Conservation (phyloP, 2,113 vertebrate genomes). For the Myocastor coypus region DNA sequence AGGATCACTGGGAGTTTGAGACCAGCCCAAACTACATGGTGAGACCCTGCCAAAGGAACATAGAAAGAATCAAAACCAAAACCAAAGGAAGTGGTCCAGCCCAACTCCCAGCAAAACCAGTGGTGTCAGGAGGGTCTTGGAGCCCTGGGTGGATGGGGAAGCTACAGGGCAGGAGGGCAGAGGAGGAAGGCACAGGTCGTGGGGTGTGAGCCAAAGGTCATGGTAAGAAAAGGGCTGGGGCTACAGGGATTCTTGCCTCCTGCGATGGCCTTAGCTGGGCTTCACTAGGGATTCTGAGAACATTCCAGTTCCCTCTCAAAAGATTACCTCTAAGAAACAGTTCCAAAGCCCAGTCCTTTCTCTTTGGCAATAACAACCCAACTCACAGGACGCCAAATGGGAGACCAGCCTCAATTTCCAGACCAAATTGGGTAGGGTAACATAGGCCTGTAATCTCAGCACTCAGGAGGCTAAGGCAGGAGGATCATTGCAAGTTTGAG, state of each 20-base stretch:
- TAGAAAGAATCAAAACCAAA: too few species aligned
- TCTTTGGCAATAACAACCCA: background rate
- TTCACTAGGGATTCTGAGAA: background rate
- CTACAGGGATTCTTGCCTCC: background rate
- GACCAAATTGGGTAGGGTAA: background rate
- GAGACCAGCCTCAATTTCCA: conserved; percentile 55
- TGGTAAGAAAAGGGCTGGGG: background rate
- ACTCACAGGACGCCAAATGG: conserved; percentile 9
- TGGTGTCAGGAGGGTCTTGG: too few species aligned
- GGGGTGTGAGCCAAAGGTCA: background rate
- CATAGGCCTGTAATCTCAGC: too few species aligned
- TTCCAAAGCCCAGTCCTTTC: background rate
- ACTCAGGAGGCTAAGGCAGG: background rate
- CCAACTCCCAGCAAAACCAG: background rate
- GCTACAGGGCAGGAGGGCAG: background rate
- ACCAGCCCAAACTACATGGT: background rate
- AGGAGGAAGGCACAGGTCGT: too few species aligned
- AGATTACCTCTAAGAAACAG: background rate
- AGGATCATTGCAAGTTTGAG: background rate
- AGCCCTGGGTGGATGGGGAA: too few species aligned
- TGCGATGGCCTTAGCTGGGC: background rate
- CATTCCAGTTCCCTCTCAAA: too few species aligned
- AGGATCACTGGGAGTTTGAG: background rate
- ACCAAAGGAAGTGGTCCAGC: background rate
- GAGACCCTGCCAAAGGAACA: background rate